These are phyloP conservation scores for Indicator indicator DNA, from an alignment of 2,113 vertebrate genomes.

Conservation along the genomic window DNA sequence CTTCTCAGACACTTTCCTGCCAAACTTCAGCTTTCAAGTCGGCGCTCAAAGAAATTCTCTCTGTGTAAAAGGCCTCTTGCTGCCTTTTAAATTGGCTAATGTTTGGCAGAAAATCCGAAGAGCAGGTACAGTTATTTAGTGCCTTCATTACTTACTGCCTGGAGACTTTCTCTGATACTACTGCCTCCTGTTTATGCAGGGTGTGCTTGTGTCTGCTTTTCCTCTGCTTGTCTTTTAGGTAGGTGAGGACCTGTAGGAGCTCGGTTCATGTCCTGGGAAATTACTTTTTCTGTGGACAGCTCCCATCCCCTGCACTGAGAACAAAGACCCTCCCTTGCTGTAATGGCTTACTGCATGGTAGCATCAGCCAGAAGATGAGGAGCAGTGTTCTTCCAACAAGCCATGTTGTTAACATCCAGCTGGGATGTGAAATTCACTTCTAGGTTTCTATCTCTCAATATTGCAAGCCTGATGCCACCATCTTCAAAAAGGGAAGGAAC, in stretches of 20 bases:
- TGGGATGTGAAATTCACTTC: conserved; percentile 66
- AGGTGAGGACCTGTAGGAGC: conserved; percentile 31
- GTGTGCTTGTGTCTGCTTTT: neutral
- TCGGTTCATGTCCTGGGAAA: neutral
- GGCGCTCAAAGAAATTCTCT: conserved; percentile 74
- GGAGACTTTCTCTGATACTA: conserved; percentile 62
- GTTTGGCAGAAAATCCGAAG: conserved; percentile 65
- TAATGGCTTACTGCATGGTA: conserved; percentile 28
- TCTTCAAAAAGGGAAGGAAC: conserved; percentile 63
- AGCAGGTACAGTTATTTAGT: conserved; percentile 59
- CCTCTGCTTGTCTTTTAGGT: neutral
- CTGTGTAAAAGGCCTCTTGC: conserved; percentile 76
- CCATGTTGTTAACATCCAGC: conserved; percentile 48
- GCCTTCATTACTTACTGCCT: conserved; percentile 51
- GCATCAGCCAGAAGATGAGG: conserved; percentile 29
- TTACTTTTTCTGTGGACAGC: conserved; percentile 32
- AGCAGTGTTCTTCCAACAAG: conserved; percentile 49
- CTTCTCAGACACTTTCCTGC: conserved; percentile 77
- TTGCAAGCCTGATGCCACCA: conserved; percentile 54
- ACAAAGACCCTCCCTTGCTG: conserved; percentile 18
- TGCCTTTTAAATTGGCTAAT: conserved; percentile 72
- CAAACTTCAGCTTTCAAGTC: conserved; percentile 79
- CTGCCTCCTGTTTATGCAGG: conserved; percentile 60
- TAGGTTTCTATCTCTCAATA: conserved; percentile 63
- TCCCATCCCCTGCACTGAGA: conserved; percentile 31